Evolutionary conservation across 2,888 invertebrate species (phyloP).

Genomic region (Tachina grossa): DNA sequence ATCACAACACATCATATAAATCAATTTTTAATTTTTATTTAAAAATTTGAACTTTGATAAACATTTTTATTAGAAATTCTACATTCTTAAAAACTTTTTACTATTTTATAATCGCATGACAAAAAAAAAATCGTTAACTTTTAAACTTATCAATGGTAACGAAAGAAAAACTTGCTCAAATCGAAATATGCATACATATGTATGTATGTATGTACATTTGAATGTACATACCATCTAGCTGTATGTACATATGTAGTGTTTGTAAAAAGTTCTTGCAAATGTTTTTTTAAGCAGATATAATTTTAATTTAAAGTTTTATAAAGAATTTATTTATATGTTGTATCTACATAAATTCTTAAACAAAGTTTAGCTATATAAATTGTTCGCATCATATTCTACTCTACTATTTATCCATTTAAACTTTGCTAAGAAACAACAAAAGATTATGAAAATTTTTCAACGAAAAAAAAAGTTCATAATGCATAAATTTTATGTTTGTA

Average conservation of each 20-base stretch:
- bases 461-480: neutral
- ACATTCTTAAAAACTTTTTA: neutral
- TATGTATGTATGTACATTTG: too few relatives aligned
- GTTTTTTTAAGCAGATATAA: constrained; percentile 5
- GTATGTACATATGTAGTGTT: too few relatives aligned
- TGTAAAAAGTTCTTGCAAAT: constrained; percentile 15
- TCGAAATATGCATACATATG: constrained; percentile 3
- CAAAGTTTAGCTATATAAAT: constrained; percentile 22
- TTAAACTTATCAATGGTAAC: neutral
- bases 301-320: constrained; percentile 48
- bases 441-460: constrained; percentile 35
- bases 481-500: neutral
- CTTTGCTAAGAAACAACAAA: neutral
- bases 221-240: too few relatives aligned
- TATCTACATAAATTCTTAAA: constrained; percentile 24
- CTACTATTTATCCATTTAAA: constrained; percentile 18
- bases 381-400: neutral
- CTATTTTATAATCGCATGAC: neutral
- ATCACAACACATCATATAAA: too few relatives aligned
- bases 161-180: constrained; percentile 10
- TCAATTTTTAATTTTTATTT: too few relatives aligned
- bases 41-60: too few relatives aligned
- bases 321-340: constrained; percentile 33
- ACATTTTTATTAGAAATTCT: neutral
- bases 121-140: neutral